A percentile compares a stretch with the other conserved stretches of the same genome.
Conservation (phyloP, 2,888 invertebrate species). For the Amaurobius ferox region DNA sequence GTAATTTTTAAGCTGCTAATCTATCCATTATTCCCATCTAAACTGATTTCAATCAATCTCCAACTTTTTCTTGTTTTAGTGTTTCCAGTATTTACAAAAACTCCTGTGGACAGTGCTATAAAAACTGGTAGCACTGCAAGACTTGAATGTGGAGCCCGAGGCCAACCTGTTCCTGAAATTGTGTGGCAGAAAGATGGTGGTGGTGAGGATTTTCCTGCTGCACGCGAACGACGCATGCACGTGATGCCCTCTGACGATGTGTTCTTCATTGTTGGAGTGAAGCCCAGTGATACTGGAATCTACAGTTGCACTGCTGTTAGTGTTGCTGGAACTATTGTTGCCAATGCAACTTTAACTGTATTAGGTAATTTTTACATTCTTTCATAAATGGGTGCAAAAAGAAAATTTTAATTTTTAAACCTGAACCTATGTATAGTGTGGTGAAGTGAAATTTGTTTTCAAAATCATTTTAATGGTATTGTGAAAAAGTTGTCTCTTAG, state of each 20-base stretch:
- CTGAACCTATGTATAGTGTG: too few species aligned
- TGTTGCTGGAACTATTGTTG: slow-evolving; percentile 89
- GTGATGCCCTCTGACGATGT: slow-evolving; percentile 94
- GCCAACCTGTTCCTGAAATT: slow-evolving; percentile 91
- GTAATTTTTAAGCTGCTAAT: too few species aligned
- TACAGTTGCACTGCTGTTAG: slow-evolving; percentile 96
- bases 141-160: slow-evolving; percentile 93
- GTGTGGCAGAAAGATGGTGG: slow-evolving; percentile 95
- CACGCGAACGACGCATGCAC: slow-evolving; percentile 93
- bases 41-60: too few species aligned
- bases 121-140: slow-evolving; percentile 90
- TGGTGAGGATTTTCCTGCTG: slow-evolving; percentile 91
- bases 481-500: too few species aligned
- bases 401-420: too few species aligned
- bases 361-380: slow-evolving; percentile 77
- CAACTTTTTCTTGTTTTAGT: slow-evolving; percentile 80
- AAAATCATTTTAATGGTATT: too few species aligned
- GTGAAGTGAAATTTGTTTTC: too few species aligned
- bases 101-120: slow-evolving; percentile 89
- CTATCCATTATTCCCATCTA: too few species aligned
- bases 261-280: slow-evolving; percentile 94
- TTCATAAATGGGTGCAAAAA: too few species aligned
- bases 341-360: slow-evolving; percentile 91
- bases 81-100: slow-evolving; percentile 90
- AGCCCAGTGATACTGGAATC: slow-evolving; percentile 90